phyloP scores from a whole-genome alignment of 2,113 vertebrate species.

The Brachyistius frenatus region DNA sequence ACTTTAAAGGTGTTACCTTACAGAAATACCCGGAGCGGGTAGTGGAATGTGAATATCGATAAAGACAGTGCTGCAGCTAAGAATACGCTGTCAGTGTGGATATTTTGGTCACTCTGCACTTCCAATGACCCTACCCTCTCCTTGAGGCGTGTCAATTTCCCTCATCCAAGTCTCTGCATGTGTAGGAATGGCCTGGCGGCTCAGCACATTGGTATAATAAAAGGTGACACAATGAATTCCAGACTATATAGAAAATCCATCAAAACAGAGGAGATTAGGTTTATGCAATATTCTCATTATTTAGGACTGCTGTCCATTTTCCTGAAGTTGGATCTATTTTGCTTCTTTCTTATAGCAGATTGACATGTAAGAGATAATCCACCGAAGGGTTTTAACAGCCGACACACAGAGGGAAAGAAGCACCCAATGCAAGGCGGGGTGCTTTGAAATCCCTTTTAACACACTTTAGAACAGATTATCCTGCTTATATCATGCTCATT shows the following conservation, averaged over 20 bases:
- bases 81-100: background rate
- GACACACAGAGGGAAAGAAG: background rate
- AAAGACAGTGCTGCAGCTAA: background rate
- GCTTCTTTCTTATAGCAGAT: slow-evolving; percentile 26
- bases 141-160: background rate
- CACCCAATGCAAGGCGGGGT: slow-evolving; percentile 24
- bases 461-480: slow-evolving; percentile 49
- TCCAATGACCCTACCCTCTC: background rate
- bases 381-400: slow-evolving; percentile 30
- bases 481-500: slow-evolving; percentile 27
- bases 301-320: background rate
- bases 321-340: background rate
- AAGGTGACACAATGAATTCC: background rate
- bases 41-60: slow-evolving; percentile 27
- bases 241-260: background rate
- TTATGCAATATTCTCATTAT: background rate
- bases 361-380: slow-evolving; percentile 47
- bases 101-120: background rate
- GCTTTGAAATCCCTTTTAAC: slow-evolving; percentile 51
- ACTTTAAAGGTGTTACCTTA: slow-evolving; percentile 44
- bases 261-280: slow-evolving; percentile 1
- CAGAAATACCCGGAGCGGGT: slow-evolving; percentile 31
- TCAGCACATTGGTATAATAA: background rate
- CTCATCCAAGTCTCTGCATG: background rate
- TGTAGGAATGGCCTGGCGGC: background rate